Percentiles rank a stretch among this genome's conserved stretches.
phyloP scores from a whole-genome alignment of 2,113 vertebrate species.

The Hypocryptadius cinnamomeus region DNA sequence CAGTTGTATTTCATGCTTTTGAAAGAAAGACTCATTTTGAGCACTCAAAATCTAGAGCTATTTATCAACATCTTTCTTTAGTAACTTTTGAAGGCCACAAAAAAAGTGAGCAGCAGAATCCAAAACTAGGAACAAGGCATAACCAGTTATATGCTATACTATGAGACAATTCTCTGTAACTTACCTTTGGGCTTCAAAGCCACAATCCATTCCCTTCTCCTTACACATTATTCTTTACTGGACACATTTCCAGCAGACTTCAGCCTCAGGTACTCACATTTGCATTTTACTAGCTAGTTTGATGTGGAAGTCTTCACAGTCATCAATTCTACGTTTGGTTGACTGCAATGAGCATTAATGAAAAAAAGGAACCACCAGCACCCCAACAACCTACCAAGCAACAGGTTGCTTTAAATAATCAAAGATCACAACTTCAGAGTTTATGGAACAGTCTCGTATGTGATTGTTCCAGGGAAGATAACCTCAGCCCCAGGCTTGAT shows the following conservation, averaged over 20 bases:
- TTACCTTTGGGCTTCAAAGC: neutral
- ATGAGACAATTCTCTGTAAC: neutral
- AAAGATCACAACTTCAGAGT: neutral
- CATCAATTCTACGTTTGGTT: neutral
- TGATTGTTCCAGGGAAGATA: neutral
- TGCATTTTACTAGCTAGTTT: neutral
- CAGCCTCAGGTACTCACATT: neutral
- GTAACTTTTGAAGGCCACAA: neutral
- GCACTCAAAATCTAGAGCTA: neutral
- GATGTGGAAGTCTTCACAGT: neutral
- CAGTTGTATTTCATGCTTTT: neutral
- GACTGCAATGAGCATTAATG: neutral
- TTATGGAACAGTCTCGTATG: neutral
- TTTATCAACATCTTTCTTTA: neutral
- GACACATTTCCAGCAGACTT: neutral
- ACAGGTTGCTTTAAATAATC: no score
- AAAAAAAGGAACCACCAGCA: neutral
- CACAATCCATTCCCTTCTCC: neutral
- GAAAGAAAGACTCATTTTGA: neutral
- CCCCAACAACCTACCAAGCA: neutral
- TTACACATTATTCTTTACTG: neutral
- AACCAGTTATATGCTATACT: neutral
- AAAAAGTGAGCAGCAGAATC: neutral
- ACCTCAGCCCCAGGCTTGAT: neutral
- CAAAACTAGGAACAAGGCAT: neutral